Evolutionary conservation across 2,113 vertebrate species (phyloP).

Genomic region (Oryzias celebensis): DNA sequence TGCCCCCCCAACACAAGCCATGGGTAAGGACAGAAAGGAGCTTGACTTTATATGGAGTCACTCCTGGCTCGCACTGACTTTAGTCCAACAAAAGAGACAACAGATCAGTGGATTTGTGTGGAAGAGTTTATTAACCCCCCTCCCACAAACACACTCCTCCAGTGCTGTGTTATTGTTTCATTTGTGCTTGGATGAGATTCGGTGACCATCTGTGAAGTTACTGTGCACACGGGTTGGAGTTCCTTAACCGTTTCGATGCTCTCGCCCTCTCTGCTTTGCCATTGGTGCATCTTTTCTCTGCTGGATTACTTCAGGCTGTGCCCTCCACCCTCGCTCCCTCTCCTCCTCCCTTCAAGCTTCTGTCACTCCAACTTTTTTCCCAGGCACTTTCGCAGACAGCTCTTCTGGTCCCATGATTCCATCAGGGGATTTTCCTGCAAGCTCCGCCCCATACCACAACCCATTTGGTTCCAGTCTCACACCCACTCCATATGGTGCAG

Average conservation of each 20-base stretch:
- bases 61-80: slow-evolving; percentile 20
- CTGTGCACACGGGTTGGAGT: slow-evolving; percentile 29
- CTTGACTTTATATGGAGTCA: slow-evolving; percentile 18
- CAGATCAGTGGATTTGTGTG: slow-evolving; percentile 37
- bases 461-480: slow-evolving; percentile 24
- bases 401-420: neutral
- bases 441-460: slow-evolving; percentile 1
- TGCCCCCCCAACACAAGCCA: slow-evolving; percentile 68
- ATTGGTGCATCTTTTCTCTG: slow-evolving; percentile 48
- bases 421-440: slow-evolving; percentile 25
- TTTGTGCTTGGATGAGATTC: slow-evolving; percentile 24
- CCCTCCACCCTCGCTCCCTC: neutral
- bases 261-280: slow-evolving; percentile 51
- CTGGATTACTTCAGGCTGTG: slow-evolving; percentile 52
- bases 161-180: slow-evolving; percentile 48
- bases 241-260: slow-evolving; percentile 43
- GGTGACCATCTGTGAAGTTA: slow-evolving; percentile 29
- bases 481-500: slow-evolving; percentile 2
- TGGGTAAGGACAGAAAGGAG: slow-evolving; percentile 68
- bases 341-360: slow-evolving; percentile 13
- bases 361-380: slow-evolving; percentile 51
- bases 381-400: slow-evolving; percentile 43
- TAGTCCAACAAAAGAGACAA: slow-evolving; percentile 8
- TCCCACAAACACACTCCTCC: slow-evolving; percentile 13
- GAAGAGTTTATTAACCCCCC: slow-evolving; percentile 31